Evolutionary conservation across 2,888 invertebrate species (phyloP), one percentile per base, ranked within the genome.

Genomic region (Eupithecia subumbrata): DNA sequence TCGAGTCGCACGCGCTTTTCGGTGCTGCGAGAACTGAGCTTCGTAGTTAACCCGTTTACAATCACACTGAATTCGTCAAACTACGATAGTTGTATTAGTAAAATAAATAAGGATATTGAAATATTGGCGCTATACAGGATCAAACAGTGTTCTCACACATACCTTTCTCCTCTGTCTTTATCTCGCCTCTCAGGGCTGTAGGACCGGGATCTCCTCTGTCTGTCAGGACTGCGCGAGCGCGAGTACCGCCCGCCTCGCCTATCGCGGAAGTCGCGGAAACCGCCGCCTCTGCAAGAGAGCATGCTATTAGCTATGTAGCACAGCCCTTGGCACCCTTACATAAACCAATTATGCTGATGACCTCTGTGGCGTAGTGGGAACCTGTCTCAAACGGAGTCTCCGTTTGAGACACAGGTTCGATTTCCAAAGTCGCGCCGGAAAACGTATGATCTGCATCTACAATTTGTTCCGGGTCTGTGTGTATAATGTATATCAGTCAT

Each of bases 221-320:
- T 84, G 76, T 94, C 95, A 16, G 95, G 95, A 81, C 95, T 95
- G 64, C 97, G 95, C 72, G 97, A 97, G 80, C 95, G 91, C 30
- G 95, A 94, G 85, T 94, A 94, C 12, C 95, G 88, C 0, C 90
- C 96, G 45, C 96, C 96, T 69, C 96, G 94, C 8, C 96, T 91
- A 84, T 96, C 97, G 76, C 97, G 95, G 90, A 96, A 96, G 86
- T 97, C 97, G 48, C 97, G 95, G 90, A 96, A 96, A 5, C 95
- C 93, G 69, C 90, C 84, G 16, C 81, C 79, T 37, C 88, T 87
- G 84, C 45, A 78, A 72, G 30, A 48, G 11, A 25, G 52, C 22
- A 56, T 56, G n/a, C 22, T 22, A 52, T 69, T 30, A 48, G 16
- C n/a, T 64, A 40, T 56, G 25, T 43, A 70, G 56, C 22, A 25